Evolutionary conservation across 2,113 vertebrate species (phyloP), one percentile per base, ranked within the genome.

Genomic region (Callopanchax toddi): DNA sequence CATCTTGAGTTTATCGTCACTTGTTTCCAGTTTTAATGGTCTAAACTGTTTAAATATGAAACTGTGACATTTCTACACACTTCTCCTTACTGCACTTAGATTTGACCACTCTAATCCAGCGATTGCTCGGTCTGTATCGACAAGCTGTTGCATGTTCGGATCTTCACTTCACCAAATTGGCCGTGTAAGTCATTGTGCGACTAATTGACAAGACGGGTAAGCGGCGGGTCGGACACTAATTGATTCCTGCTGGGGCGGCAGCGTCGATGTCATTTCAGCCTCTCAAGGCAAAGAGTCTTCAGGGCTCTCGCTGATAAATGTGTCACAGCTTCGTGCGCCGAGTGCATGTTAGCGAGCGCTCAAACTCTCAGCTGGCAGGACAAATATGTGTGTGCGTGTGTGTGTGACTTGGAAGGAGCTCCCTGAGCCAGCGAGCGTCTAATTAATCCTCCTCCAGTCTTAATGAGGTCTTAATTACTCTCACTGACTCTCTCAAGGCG

Each of bases 401-500:
- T 46, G 53, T 32, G 53, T 1, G 56, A 55, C 58, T 71, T 54
- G 22, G 40, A 73, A 76, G 66, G 60, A 72, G 71, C 67, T 82
- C 74, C 68, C 74, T 0, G 71, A 81, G 87, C 79, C 69, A 46
- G 56, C 9, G 10, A 77, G 80, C 21, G 17, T 84, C 83, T 87
- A 85, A 89, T 88, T 85, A 87, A 82, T 88, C 72, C 74, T 83
- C 81, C 79, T 80, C 71, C 58, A 70, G 72, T 83, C 74, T 80
- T 90, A 87, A 89, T 72, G 36, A 81, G 85, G 59, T 73, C 82
- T 83, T 89, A 88, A 89, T 88, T 86, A 85, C 81, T 88, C 76
- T 64, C 57, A 23, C 60, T 63, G 76, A 83, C 82, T 88, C 84
- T 82, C 89, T 86, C 73, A 91, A 91, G 87, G 82, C 68, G 43